Base-by-base conservation (phyloP, 2,888 invertebrate species). In the Strigamia maritima region DNA sequence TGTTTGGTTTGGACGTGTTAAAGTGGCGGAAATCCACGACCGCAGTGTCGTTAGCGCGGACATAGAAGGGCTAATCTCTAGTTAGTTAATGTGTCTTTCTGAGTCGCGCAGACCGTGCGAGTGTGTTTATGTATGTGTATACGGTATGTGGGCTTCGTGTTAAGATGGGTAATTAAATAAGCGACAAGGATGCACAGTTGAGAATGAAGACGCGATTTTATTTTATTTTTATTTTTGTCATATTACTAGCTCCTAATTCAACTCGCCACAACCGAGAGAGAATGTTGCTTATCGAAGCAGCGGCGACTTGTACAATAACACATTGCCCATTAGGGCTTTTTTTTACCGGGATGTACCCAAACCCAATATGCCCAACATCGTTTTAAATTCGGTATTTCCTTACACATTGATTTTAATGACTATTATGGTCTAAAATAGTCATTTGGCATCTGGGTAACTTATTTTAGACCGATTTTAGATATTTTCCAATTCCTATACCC, bases 11-110 rank as follows among this genome's bases (percentile, higher is more conserved):
- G 22, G 60, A 65, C 60, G 60, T 12, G 22, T 65, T 65, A 24
- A 65, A 65, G 24, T 65, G 60, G 19, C 60, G 14, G 44, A 44
- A 44, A 44, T n/a, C 44, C 44, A 65, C 60, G 24, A 65, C 60
- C 60, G 12, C 60, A 65, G 22, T 22, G 60, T 65, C 12, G 60
- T 65, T 65, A 65, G 19, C 60, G 4, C 19, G 60, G 19, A 65
- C 60, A n/a, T 65, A 44, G 44, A 14, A 44, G 60, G 19, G 60
- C 60, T 65, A 65, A 65, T 65, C 60, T 65, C 24, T 65, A n/a
- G n/a, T n/a, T 65, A 65, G 22, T 7, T 12, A 7, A 4, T 54
- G 14, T 19, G 14, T 14, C 44, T n/a, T 12, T 65, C 22, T 22
- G 4, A 65, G 10, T 65, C 60, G 60, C n/a, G 24, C 12, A 44